Base-by-base conservation (phyloP, 2,797 vertebrate genomes). In the Megalops cyprinoides region DNA sequence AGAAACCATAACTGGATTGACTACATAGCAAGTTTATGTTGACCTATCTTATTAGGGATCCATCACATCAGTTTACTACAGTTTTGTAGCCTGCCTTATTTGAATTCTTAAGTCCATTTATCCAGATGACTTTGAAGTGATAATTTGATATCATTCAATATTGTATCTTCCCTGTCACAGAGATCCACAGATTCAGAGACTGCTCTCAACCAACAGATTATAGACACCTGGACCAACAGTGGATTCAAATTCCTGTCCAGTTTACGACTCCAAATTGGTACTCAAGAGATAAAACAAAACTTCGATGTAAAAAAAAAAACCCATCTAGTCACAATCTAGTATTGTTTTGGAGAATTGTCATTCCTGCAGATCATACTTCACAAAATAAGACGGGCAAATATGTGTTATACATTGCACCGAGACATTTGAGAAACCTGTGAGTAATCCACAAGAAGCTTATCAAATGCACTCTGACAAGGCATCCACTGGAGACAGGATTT, bases 101-200 rank as follows among this genome's bases (percentile, higher is more conserved):
- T 18, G 0, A 51, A 18, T 18, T 14, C 49, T 18, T 10, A 51
- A 51, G 18, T 51, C 49, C 49, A 51, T 51, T 18, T 12, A 3
- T 55, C 18, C 14, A 55, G 25, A n/a, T 55, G n/a, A 60, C 56
- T 1, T n/a, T 60, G 56, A 25, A 25, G 25, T 25, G 56, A 60
- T 28, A 31, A 60, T 60, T 56, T 49, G 8, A 49, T 28, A 56
- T 28, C 1, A n/a, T 56, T n/a, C 3, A 56, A 8, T 56, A 25
- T 56, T 58, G 56, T 58, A 25, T n/a, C 55, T 56, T 58, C n/a
- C n/a, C 60, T 60, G n/a, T 60, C 60, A 56, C 60, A 56, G 56
- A 60, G n/a, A 60, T 12, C 1, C 46, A 48, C 48, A 48, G 0
- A 46, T 48, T 60, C 60, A 56, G 4, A n/a, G 2, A 31, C 0